Evolutionary conservation across 2,888 invertebrate genomes (phyloP).

Genomic region (Rhamnusium bicolor): DNA sequence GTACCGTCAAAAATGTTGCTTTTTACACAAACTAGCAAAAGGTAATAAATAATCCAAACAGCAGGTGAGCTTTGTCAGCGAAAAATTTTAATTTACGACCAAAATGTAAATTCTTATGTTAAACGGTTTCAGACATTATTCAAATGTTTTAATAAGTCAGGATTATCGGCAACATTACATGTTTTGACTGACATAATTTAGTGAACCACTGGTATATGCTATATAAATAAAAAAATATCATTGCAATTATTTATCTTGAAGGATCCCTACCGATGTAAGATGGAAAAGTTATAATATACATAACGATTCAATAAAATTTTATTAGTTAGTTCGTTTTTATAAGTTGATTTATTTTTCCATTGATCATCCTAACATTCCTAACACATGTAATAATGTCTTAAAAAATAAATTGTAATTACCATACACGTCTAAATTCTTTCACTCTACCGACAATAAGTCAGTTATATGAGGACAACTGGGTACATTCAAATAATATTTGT

Average conservation of each 20-base stretch:
- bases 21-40: neutral
- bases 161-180: slow-evolving; percentile 21
- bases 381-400: neutral
- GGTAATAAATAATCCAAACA: neutral
- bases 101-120: neutral
- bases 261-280: neutral
- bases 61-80: neutral
- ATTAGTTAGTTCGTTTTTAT: neutral
- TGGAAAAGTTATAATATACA: neutral
- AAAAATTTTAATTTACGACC: neutral
- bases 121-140: slow-evolving; percentile 6
- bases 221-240: neutral
- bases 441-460: neutral
- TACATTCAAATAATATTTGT: neutral
- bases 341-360: neutral
- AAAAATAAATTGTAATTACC: neutral
- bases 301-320: neutral
- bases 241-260: neutral
- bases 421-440: neutral
- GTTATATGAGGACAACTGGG: neutral
- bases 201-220: neutral
- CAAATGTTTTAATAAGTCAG: slow-evolving; percentile 34
- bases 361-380: neutral
- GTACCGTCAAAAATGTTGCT: neutral
- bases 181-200: slow-evolving; percentile 14